phyloP scores from a whole-genome alignment of 1,140 invertebrate species.

The Lasioglossum albipes region DNA sequence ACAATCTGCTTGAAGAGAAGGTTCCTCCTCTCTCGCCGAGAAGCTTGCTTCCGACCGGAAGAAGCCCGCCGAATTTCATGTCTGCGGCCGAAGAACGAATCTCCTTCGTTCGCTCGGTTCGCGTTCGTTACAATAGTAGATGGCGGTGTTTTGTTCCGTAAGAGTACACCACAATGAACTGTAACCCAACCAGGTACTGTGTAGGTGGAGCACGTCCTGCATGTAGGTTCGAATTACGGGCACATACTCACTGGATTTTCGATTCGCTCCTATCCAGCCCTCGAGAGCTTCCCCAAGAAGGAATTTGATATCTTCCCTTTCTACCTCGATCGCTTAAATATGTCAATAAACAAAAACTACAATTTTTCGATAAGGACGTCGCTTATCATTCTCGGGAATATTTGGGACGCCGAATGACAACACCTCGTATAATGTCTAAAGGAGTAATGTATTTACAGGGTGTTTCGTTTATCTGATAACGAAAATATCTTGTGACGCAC shows the following conservation, averaged over 20 bases:
- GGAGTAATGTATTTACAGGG: too few species aligned
- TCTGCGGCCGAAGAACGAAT: neutral
- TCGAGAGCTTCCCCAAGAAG: slow-evolving; percentile 32
- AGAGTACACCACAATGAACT: slow-evolving; percentile 56
- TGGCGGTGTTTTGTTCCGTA: slow-evolving; percentile 51
- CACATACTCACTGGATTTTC: slow-evolving; percentile 40
- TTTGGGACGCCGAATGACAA: too few species aligned
- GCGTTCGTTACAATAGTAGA: slow-evolving; percentile 37
- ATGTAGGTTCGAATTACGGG: slow-evolving; percentile 40
- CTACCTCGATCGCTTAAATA: slow-evolving; percentile 38
- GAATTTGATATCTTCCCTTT: slow-evolving; percentile 43
- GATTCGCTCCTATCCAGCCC: slow-evolving; percentile 48
- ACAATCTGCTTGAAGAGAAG: neutral
- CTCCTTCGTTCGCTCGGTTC: slow-evolving; percentile 1
- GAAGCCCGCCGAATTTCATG: slow-evolving; percentile 24
- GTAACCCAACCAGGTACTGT: slow-evolving; percentile 40
- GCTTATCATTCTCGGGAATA: too few species aligned
- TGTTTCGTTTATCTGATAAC: too few species aligned
- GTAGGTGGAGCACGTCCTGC: slow-evolving; percentile 38
- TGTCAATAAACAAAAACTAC: neutral
- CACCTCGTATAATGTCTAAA: too few species aligned
- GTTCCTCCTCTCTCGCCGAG: neutral
- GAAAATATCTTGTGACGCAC: too few species aligned
- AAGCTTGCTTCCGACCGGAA: slow-evolving; percentile 8
- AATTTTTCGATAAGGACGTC: too few species aligned